phyloP scores from a whole-genome alignment of 2,113 vertebrate genomes.

The Engraulis encrasicolus region DNA sequence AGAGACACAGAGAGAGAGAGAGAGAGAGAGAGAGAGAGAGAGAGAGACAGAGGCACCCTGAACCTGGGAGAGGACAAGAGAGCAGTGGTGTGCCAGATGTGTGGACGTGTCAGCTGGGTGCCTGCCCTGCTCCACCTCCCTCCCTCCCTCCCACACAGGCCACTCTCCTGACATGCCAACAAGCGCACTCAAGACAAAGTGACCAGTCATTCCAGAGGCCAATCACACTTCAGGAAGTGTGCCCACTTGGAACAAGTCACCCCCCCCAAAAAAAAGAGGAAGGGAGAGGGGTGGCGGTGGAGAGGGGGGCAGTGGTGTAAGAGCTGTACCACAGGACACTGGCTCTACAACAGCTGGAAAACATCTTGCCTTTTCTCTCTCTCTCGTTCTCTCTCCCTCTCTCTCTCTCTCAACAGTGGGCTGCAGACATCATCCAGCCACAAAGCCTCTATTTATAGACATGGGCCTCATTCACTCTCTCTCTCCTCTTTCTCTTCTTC shows the following conservation, averaged over 20 bases:
- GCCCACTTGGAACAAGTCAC: background rate
- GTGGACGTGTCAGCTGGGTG: conserved; percentile 16
- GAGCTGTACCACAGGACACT: background rate
- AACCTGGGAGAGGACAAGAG: too few species aligned
- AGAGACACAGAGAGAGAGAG: too few species aligned
- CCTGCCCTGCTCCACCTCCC: conserved; percentile 31
- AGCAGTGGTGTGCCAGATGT: background rate
- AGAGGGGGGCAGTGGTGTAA: conserved; percentile 20
- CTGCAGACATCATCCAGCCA: conserved; percentile 39
- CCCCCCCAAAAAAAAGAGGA: too few species aligned
- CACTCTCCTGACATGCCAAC: background rate
- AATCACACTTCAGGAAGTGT: conserved; percentile 33
- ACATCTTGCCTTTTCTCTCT: conserved; percentile 28
- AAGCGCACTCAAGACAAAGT: conserved; percentile 24
- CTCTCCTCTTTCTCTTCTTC: background rate
- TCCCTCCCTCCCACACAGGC: conserved; percentile 45
- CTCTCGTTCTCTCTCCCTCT: background rate
- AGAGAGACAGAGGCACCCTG: too few species aligned
- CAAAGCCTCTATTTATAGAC: conserved; percentile 50
- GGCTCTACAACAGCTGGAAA: conserved; percentile 37
- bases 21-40: too few species aligned
- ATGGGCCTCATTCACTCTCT: conserved; percentile 8
- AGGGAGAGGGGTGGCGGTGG: background rate
- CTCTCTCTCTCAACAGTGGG: conserved; percentile 29
- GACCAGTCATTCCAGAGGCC: conserved; percentile 38